Conservation (phyloP, 2,797 vertebrate genomes). For the Champsocephalus esox region DNA sequence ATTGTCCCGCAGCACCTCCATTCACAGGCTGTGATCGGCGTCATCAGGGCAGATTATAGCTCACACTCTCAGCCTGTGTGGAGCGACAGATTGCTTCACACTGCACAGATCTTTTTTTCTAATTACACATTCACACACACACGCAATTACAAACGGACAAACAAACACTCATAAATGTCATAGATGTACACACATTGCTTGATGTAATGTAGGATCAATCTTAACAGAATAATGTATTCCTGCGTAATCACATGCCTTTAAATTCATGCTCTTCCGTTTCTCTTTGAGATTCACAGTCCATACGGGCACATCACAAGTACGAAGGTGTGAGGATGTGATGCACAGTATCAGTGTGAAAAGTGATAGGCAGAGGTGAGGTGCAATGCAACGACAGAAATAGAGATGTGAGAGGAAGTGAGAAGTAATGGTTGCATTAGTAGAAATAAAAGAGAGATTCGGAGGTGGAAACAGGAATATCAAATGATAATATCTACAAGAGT, state of each 20-base stretch:
- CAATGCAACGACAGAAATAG: constrained; percentile 64
- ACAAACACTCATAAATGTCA: not conserved
- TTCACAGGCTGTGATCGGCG: constrained; percentile 73
- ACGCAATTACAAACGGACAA: constrained; percentile 7
- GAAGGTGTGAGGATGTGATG: constrained; percentile 53
- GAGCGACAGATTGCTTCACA: constrained; percentile 57
- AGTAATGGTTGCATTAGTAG: constrained; percentile 22
- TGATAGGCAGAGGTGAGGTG: constrained; percentile 64
- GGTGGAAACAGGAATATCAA: constrained; percentile 16
- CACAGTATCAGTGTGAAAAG: constrained; percentile 45
- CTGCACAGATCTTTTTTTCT: constrained; percentile 41
- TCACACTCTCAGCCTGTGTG: constrained; percentile 61
- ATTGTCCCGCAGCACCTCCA: constrained; percentile 73
- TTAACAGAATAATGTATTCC: not conserved
- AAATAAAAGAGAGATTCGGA: constrained; percentile 5
- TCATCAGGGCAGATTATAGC: constrained; percentile 70
- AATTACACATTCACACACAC: constrained; percentile 37
- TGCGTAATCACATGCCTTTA: constrained; percentile 6
- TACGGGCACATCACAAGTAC: constrained; percentile 37
- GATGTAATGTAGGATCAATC: constrained; percentile 1
- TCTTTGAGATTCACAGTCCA: constrained; percentile 22
- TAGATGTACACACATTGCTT: constrained; percentile 5
- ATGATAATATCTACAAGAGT: not conserved
- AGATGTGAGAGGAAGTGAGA: constrained; percentile 54
- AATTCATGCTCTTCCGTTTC: not conserved